Conservation (phyloP, 2,113 vertebrate genomes). For the Opisthocomus hoazin region DNA sequence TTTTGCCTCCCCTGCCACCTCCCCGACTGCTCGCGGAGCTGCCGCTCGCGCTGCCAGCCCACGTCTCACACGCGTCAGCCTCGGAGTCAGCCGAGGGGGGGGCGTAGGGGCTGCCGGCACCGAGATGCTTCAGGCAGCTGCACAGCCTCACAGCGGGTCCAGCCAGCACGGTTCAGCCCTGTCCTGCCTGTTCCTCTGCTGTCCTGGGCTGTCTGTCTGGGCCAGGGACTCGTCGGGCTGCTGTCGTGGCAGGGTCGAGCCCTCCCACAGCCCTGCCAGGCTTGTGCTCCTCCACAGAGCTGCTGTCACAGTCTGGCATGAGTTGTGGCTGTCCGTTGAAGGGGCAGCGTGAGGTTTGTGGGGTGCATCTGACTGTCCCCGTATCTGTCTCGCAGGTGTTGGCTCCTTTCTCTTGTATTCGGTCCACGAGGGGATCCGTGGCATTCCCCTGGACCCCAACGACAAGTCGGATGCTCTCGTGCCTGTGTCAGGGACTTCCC, state of each 20-base stretch:
- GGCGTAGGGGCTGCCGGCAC: not conserved
- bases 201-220: not conserved
- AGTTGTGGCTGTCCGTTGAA: not conserved
- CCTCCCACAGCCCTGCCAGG: not conserved
- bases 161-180: fast-evolving
- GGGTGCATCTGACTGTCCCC: not conserved
- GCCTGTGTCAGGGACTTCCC: slow-evolving; percentile 91
- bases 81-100: not conserved
- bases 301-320: not conserved
- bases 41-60: not conserved
- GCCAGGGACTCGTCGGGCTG: not conserved
- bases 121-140: not conserved
- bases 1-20: not conserved
- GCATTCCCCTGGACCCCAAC: slow-evolving; percentile 89
- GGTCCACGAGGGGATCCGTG: slow-evolving; percentile 92
- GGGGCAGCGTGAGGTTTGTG: not conserved
- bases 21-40: not conserved
- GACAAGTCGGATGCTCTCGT: slow-evolving; percentile 96
- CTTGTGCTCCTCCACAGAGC: not conserved
- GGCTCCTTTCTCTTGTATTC: slow-evolving; percentile 96
- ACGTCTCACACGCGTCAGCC: not conserved
- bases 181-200: not conserved
- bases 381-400: slow-evolving; percentile 75
- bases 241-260: not conserved
- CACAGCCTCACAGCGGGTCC: not conserved